These are phyloP conservation scores for Leptopterna dolabrata DNA, from an alignment of 2,888 invertebrate species.

Conservation along the genomic window DNA sequence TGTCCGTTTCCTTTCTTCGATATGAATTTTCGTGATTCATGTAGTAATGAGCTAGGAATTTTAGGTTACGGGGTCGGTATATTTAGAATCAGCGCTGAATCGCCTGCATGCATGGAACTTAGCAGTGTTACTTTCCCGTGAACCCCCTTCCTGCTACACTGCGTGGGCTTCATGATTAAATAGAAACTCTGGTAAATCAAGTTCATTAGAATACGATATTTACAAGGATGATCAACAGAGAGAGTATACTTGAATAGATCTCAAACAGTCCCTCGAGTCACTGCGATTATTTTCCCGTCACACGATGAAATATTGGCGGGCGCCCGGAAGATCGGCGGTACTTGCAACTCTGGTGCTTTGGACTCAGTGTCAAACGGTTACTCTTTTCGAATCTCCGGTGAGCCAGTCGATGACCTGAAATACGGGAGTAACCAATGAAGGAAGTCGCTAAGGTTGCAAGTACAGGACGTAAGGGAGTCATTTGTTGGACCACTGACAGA, in stretches of 20 bases:
- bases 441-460: neutral
- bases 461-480: slow-evolving; percentile 9
- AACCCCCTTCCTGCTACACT: no score
- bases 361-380: slow-evolving; percentile 76
- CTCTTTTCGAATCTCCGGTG: slow-evolving; percentile 84
- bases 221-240: neutral
- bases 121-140: no score
- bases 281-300: neutral
- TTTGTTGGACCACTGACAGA: neutral
- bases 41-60: no score
- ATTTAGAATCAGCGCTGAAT: no score
- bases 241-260: neutral
- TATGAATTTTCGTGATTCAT: no score
- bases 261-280: neutral
- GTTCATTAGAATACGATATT: neutral
- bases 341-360: neutral
- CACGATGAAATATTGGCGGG: neutral
- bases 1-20: no score
- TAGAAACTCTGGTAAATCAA: neutral
- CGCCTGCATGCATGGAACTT: no score
- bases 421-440: neutral
- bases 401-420: slow-evolving; percentile 81
- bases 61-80: no score
- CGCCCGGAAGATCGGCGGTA: neutral
- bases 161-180: neutral